Evolutionary conservation across 2,797 vertebrate genomes (phyloP).

Genomic region (Babyrousa celebensis): DNA sequence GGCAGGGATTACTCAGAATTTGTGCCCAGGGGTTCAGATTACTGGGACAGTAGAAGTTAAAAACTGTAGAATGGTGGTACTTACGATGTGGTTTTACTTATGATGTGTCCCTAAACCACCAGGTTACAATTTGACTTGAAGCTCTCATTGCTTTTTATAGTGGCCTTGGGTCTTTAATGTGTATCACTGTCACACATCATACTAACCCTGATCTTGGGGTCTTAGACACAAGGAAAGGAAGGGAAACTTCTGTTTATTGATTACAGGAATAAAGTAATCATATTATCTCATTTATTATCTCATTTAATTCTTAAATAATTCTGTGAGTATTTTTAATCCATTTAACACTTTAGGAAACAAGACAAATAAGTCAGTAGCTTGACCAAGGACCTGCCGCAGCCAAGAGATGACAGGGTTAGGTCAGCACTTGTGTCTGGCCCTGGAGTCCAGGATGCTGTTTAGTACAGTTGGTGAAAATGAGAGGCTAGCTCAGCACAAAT

Average conservation of each 20-base stretch:
- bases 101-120: background rate
- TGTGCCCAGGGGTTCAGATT: background rate
- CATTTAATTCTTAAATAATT: slow-evolving; percentile 48
- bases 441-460: background rate
- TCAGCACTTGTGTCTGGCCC: background rate
- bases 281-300: background rate
- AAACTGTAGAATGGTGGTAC: background rate
- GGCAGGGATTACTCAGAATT: background rate
- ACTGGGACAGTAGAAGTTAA: background rate
- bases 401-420: background rate
- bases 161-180: slow-evolving; percentile 2
- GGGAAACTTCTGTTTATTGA: slow-evolving; percentile 19
- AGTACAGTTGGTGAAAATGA: background rate
- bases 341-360: slow-evolving; percentile 31
- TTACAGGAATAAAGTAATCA: slow-evolving; percentile 55
- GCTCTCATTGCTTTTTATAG: background rate
- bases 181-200: background rate
- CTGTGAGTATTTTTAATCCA: slow-evolving; percentile 6
- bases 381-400: background rate
- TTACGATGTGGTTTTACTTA: background rate
- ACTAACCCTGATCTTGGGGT: background rate
- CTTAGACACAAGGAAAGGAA: slow-evolving; percentile 41
- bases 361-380: slow-evolving; percentile 42
- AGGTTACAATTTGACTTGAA: background rate
- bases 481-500: background rate